Base-by-base conservation (phyloP, 2,113 vertebrate species). In the Nothocercus nigrocapillus region DNA sequence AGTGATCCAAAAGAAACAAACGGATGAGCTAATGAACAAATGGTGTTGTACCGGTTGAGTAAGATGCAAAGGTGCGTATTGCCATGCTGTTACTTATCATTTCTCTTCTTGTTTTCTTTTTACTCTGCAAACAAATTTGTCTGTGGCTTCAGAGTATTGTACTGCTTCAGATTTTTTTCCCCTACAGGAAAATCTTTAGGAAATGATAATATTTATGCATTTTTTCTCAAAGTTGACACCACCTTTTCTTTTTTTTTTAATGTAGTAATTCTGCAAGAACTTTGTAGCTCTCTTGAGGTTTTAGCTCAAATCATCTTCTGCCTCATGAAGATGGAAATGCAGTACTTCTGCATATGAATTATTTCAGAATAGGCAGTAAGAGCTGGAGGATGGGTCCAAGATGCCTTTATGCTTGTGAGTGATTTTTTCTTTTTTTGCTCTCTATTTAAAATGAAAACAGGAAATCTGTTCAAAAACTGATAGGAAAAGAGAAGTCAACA, bases 291-390 rank as follows among this genome's bases (percentile, higher is more conserved):
- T 90, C 51, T 0, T 24, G 74, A 72, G 64, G 32, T 83, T 95
- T 91, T 85, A 81, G 64, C 79, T 93, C 68, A 63, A 22, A 53
- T 78, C 67, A 89, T 89, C 63, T 63, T 89, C 63, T 63, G 59
- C 91, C 82, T 94, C 56, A n/a, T 83, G 79, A 85, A 94, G 89
- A 88, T 78, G 54, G 32, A 95, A 91, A 72, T 78, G 38, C 68
- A 81, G 13, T 4, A 4, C n/a, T 82, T 89, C 79, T 88, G 82
- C 32, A 63, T 90, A 45, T 63, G 34, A 74, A 64, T 90, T 92
- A 78, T 74, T 90, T 64, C 13, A 69, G 9, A 88, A 91, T 80
- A 42, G 67, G 54, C 76, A 76, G 76, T 54, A 91, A 66, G 89
- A 88, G 30, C 78, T 81, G 28, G 70, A 62, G 70, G 59, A 76